Percentiles rank a stretch among this genome's conserved stretches.
These are phyloP conservation scores for Columba guinea DNA, from an alignment of 2,797 vertebrate species.

Conservation along the genomic window DNA sequence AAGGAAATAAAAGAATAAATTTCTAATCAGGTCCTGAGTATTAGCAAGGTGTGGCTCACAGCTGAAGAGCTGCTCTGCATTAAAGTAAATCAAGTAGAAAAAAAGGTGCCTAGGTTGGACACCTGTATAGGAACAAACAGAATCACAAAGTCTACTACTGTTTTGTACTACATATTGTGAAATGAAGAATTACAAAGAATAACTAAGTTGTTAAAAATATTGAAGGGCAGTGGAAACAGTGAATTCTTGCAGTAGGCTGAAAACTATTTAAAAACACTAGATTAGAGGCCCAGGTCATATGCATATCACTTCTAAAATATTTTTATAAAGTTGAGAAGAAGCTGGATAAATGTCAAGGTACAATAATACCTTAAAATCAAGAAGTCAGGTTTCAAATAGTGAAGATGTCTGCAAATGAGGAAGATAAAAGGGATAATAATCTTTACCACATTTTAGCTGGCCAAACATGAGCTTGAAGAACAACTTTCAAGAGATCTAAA, in stretches of 20 bases:
- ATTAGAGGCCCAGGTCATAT: neutral
- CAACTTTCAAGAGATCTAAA: neutral
- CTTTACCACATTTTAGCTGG: neutral
- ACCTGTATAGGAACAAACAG: neutral
- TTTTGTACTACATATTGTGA: neutral
- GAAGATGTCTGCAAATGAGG: neutral
- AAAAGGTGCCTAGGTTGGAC: neutral
- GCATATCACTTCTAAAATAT: neutral
- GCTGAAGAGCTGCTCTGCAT: neutral
- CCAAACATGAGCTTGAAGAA: neutral
- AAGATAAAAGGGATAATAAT: neutral
- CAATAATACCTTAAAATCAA: neutral
- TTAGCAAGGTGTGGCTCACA: neutral
- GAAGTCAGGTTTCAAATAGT: neutral
- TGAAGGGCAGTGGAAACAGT: neutral
- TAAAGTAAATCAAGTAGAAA: neutral
- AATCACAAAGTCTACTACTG: neutral
- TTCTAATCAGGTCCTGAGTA: neutral
- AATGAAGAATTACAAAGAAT: neutral
- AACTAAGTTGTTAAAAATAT: neutral
- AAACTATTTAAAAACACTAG: neutral
- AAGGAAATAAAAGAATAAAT: neutral
- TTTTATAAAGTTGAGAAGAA: neutral
- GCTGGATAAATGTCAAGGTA: neutral
- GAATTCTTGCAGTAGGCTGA: neutral